Evolutionary conservation across 37 sponge, comb jelly and placozoan species (phyloP), one percentile per base, ranked within the genome.

Genomic region (Corticium candelabrum): DNA sequence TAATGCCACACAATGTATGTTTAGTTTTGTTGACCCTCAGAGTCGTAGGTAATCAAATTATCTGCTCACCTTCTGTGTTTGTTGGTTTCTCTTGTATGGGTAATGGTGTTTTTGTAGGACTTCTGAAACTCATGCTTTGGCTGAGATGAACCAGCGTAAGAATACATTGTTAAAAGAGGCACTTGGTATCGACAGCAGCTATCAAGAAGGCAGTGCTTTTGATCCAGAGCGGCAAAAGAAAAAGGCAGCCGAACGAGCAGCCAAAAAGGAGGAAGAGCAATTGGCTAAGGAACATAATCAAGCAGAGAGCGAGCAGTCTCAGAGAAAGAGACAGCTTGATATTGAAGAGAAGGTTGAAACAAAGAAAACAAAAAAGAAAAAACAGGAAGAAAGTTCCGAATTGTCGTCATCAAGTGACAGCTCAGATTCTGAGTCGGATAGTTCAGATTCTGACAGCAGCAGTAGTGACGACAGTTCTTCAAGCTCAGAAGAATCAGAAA

Each of bases 121-220:
- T 39, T 27, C n/a, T 38, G 87, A 88, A 74, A 77, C 86, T 0
- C 94, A 93, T 62, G 83, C 85, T 32, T 34, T 89, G 39, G 94
- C 94, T 7, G 90, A 84, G 73, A 85, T 81, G 34, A 56, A 41
- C 0, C 82, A 90, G 79, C 68, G 70, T 31, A 93, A 90, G 84
- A 82, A 87, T 36, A 71, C 84, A 68, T 74, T 85, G 78, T 33
- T 93, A 70, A 79, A 84, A 37, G 70, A 43, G 29, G 94, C 94
- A 0, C 87, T 93, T 76, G 88, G 88, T 0, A 90, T 93, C 68
- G 39, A 85, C 29, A 82, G 82, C 36, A 86, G 89, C 75, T 87
- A 87, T 69, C 80, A 81, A 35, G 91, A 87, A 0, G 91, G 91
- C 27, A 89, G 90, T 77, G 81, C 90, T 32, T 89, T 89, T 38